These are phyloP conservation scores for Chaetura pelagica DNA, from an alignment of 2,113 vertebrate species.

Conservation along the genomic window DNA sequence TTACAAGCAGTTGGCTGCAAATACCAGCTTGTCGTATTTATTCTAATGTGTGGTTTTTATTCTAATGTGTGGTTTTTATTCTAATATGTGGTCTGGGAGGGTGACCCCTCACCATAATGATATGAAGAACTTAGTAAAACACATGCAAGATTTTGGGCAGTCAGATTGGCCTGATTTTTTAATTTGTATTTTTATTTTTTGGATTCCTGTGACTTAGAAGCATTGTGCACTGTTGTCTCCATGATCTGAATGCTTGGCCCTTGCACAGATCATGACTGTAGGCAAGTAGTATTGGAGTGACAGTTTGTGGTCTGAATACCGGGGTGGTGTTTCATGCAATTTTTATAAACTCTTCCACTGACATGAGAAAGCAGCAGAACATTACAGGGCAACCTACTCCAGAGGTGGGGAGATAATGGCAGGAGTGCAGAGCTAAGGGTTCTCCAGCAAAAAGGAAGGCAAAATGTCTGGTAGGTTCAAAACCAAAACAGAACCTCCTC, in stretches of 20 bases:
- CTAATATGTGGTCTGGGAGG: not conserved
- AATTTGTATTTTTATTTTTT: too few species aligned
- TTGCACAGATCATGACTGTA: fast-evolving
- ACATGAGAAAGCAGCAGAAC: not conserved
- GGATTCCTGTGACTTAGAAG: not conserved
- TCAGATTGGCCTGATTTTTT: not conserved
- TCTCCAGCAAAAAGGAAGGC: not conserved
- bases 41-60: too few species aligned
- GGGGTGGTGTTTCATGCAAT: not conserved
- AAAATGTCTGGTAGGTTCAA: not conserved
- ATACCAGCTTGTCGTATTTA: not conserved
- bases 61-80: not conserved
- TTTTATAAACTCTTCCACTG: not conserved
- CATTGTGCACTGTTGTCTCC: not conserved
- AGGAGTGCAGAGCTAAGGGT: not conserved
- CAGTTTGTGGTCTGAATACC: not conserved
- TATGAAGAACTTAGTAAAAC: not conserved
- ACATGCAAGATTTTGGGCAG: not conserved
- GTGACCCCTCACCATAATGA: not conserved
- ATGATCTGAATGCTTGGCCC: not conserved
- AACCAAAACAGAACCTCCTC: not conserved
- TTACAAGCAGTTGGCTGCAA: not conserved
- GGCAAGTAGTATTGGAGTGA: not conserved
- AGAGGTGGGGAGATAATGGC: not conserved
- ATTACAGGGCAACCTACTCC: not conserved